phyloP scores from a whole-genome alignment of 2,797 vertebrate species.

The Falco biarmicus region DNA sequence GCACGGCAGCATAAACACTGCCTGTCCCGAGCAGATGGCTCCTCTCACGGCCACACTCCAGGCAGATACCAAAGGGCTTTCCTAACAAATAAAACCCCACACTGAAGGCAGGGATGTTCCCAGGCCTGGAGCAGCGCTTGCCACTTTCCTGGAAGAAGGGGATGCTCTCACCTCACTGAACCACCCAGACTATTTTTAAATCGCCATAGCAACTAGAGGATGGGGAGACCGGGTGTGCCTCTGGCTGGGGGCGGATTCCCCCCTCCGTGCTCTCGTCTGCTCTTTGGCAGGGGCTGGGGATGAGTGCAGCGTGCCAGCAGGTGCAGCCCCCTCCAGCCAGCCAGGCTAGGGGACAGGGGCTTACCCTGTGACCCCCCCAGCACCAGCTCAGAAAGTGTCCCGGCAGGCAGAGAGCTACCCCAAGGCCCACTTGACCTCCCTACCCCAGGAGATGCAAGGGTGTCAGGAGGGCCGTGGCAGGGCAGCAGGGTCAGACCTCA shows the following conservation, averaged over 20 bases:
- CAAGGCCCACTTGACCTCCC: not conserved
- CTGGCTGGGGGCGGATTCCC: not conserved
- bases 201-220: not conserved
- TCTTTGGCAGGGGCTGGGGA: not conserved
- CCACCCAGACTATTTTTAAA: conserved; percentile 70
- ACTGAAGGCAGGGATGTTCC: not conserved
- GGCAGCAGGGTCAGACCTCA: not conserved
- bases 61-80: not conserved
- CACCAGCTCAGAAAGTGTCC: not conserved
- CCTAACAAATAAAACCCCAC: not conserved
- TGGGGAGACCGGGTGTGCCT: not conserved
- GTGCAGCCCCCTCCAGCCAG: fast-evolving
- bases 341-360: not conserved
- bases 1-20: not conserved
- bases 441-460: fast-evolving
- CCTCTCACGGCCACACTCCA: not conserved
- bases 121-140: not conserved
- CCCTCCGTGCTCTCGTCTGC: not conserved
- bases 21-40: not conserved
- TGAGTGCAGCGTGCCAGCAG: fast-evolving
- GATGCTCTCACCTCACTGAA: not conserved
- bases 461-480: not conserved
- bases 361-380: not conserved
- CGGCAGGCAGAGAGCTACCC: not conserved
- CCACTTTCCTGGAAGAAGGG: conserved; percentile 41